phyloP scores from a whole-genome alignment of 1,140 invertebrate species.

The Reticulitermes speratus region DNA sequence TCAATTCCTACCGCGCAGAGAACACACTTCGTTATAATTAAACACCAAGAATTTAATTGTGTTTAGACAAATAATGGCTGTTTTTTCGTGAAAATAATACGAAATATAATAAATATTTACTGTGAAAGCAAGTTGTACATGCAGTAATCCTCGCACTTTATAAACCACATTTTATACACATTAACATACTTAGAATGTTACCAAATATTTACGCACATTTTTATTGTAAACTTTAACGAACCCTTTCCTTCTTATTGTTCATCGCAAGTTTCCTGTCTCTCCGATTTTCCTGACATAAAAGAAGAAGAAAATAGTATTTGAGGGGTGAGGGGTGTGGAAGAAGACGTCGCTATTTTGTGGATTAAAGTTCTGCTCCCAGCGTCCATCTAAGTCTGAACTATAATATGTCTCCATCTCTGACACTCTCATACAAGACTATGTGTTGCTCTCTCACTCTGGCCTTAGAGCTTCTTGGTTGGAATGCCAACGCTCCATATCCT shows the following conservation, averaged over 20 bases:
- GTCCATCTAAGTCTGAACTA: neutral
- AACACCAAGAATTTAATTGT: no score
- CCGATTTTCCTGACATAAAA: neutral
- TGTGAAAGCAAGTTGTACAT: no score
- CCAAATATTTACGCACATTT: no score
- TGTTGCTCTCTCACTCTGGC: neutral
- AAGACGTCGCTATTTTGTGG: slow-evolving; percentile 10
- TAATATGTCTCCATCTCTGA: neutral
- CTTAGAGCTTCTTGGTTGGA: neutral
- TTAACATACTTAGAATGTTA: neutral
- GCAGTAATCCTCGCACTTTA: no score
- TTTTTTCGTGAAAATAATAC: no score
- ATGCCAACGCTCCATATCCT: slow-evolving; percentile 29
- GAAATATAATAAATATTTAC: no score
- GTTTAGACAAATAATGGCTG: no score
- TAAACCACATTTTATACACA: neutral
- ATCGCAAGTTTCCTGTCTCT: neutral
- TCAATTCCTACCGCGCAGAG: no score
- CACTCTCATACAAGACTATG: neutral
- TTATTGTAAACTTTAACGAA: neutral
- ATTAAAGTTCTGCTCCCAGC: neutral
- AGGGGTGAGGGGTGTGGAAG: neutral
- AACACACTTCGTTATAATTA: no score
- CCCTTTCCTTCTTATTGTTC: neutral
- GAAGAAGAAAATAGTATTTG: neutral